Evolutionary conservation across 2,888 invertebrate species (phyloP).

Genomic region (Cryptosula pallasiana): DNA sequence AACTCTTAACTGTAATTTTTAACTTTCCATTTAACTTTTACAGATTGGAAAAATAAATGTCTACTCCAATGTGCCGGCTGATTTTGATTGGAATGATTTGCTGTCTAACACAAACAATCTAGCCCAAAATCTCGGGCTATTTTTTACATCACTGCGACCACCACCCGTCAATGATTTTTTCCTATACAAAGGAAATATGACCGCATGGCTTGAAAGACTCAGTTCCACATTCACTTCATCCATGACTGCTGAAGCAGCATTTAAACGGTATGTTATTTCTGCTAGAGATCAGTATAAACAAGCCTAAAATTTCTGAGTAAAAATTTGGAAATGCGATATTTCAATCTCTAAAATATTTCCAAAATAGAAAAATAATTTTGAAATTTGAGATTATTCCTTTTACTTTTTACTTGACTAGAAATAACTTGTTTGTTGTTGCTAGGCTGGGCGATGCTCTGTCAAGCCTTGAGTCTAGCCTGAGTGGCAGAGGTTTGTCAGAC

Average conservation of each 20-base stretch:
- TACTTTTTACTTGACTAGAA: too few relatives aligned
- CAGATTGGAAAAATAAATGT: not conserved
- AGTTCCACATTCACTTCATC: not conserved
- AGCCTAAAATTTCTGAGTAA: too few relatives aligned
- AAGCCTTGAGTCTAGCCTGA: not conserved
- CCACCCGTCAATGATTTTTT: slow-evolving; percentile 26
- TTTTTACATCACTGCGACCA: slow-evolving; percentile 20
- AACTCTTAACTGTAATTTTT: too few relatives aligned
- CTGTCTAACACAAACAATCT: slow-evolving; percentile 24
- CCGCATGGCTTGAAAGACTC: slow-evolving; percentile 25
- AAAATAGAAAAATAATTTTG: too few relatives aligned
- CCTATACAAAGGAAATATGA: slow-evolving; percentile 26
- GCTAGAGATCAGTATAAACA: too few relatives aligned
- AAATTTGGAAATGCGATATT: too few relatives aligned
- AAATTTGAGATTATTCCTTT: too few relatives aligned
- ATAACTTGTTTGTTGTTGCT: too few relatives aligned
- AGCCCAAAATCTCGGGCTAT: slow-evolving; percentile 5
- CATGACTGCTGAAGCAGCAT: not conserved
- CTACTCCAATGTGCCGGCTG: not conserved
- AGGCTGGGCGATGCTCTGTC: not conserved
- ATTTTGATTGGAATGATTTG: slow-evolving; percentile 26
- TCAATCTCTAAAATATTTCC: too few relatives aligned
- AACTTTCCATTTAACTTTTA: not conserved
- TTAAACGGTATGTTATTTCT: not conserved
- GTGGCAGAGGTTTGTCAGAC: not conserved